These are phyloP conservation scores for Ornithoptera priamus DNA, from an alignment of 2,888 invertebrate species.

Conservation along the genomic window DNA sequence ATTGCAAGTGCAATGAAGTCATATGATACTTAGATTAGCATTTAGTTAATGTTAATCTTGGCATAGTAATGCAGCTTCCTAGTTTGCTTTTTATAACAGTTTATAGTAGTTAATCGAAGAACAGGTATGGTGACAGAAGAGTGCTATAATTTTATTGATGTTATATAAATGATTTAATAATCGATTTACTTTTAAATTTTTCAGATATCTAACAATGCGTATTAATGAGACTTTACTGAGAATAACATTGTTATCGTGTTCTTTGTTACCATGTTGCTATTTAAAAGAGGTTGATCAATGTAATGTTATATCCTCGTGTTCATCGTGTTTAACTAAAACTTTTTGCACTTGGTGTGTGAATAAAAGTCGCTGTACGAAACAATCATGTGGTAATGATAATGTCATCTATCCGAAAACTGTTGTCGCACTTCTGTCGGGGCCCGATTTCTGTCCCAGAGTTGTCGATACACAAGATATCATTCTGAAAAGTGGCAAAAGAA, in stretches of 20 bases:
- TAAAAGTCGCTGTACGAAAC: constrained; percentile 60
- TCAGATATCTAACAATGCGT: constrained; percentile 1
- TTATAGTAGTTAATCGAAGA: not conserved
- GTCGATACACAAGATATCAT: constrained; percentile 46
- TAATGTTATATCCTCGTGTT: constrained; percentile 47
- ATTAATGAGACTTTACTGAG: not conserved
- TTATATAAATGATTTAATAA: not conserved
- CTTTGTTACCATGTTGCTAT: constrained; percentile 1
- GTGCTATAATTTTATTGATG: not conserved
- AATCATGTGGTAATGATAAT: constrained; percentile 64
- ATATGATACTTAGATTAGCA: constrained; percentile 1
- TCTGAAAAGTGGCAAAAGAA: constrained; percentile 52
- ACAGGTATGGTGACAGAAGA: not conserved
- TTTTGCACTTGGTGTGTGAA: constrained; percentile 65
- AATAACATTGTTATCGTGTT: not conserved
- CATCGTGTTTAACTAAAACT: constrained; percentile 50
- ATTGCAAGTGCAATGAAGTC: constrained; percentile 4
- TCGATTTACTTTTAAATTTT: not conserved
- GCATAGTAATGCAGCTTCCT: constrained; percentile 1
- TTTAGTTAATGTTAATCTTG: constrained; percentile 6
- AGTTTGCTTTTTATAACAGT: not conserved
- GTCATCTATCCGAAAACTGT: constrained; percentile 57
- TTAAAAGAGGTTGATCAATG: constrained; percentile 35
- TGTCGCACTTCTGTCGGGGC: constrained; percentile 57
- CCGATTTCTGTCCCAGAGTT: constrained; percentile 60